Evolutionary conservation across 1,140 invertebrate genomes (phyloP).

Genomic region (Helicoverpa zea): DNA sequence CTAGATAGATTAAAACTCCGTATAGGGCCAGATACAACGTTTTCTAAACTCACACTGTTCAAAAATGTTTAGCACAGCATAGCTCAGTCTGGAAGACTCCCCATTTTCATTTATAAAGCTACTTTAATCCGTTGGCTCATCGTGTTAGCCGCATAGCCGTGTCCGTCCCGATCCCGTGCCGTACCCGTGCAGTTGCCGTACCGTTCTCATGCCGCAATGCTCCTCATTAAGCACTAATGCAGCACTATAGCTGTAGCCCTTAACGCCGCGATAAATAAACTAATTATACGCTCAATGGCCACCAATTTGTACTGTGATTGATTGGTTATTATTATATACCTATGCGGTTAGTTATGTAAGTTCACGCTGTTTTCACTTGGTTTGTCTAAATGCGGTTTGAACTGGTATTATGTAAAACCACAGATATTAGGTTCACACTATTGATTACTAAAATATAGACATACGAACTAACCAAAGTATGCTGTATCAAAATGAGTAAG

Average conservation of each 20-base stretch:
- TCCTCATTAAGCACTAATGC: constrained; percentile 51
- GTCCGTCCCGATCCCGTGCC: background rate
- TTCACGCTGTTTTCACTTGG: background rate
- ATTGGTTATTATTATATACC: constrained; percentile 41
- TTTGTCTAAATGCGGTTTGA: background rate
- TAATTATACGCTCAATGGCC: constrained; percentile 50
- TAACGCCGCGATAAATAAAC: constrained; percentile 50
- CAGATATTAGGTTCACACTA: no score
- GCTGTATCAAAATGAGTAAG: no score
- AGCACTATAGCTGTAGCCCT: constrained; percentile 13
- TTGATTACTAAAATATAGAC: no score
- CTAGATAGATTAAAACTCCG: no score
- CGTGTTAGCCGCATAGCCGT: no score
- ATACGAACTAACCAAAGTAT: no score
- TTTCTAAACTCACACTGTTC: no score
- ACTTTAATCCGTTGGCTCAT: constrained; percentile 6
- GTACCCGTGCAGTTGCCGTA: background rate
- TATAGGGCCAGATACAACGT: no score
- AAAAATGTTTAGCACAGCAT: no score
- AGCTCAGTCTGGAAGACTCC: no score
- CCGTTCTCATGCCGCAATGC: constrained; percentile 19
- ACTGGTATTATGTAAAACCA: no score
- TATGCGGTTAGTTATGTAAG: constrained; percentile 39
- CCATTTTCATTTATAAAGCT: background rate
- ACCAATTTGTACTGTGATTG: constrained; percentile 42